These are phyloP conservation scores for Tortricodes alternella DNA, from an alignment of 2,888 invertebrate species.

Conservation along the genomic window DNA sequence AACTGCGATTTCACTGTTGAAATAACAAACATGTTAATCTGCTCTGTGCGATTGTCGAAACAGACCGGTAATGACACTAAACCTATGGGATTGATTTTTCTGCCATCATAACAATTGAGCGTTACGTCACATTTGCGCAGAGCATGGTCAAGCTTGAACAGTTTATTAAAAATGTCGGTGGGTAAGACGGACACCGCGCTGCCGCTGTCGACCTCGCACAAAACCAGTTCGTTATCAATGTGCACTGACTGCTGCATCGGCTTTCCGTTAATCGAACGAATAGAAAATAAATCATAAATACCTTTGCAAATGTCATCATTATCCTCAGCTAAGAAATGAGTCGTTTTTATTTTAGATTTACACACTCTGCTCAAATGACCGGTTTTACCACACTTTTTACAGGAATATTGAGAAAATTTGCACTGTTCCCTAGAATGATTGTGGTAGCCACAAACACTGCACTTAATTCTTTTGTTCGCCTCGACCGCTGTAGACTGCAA, in stretches of 20 bases:
- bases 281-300: slow-evolving; percentile 26
- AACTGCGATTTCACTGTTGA: background rate
- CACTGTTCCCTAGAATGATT: slow-evolving; percentile 21
- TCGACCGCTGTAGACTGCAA: background rate
- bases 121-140: slow-evolving; percentile 3
- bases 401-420: slow-evolving; percentile 3
- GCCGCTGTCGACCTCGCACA: slow-evolving; percentile 29
- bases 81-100: slow-evolving; percentile 17
- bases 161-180: background rate
- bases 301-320: slow-evolving; percentile 17
- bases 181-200: slow-evolving; percentile 29
- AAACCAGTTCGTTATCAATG: slow-evolving; percentile 4
- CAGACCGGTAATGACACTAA: slow-evolving; percentile 17
- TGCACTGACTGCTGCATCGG: slow-evolving; percentile 24
- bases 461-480: background rate
- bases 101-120: slow-evolving; percentile 22
- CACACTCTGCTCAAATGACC: slow-evolving; percentile 28
- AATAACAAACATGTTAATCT: slow-evolving; percentile 16
- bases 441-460: slow-evolving; percentile 22
- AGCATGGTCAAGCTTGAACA: background rate
- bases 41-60: background rate
- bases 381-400: slow-evolving; percentile 26
- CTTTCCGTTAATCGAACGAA: slow-evolving; percentile 15
- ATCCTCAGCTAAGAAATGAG: slow-evolving; percentile 13
- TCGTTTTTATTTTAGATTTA: background rate